Evolutionary conservation across 2,113 vertebrate genomes (phyloP), one percentile per base, ranked within the genome.

Genomic region (Elephantulus edwardii): DNA sequence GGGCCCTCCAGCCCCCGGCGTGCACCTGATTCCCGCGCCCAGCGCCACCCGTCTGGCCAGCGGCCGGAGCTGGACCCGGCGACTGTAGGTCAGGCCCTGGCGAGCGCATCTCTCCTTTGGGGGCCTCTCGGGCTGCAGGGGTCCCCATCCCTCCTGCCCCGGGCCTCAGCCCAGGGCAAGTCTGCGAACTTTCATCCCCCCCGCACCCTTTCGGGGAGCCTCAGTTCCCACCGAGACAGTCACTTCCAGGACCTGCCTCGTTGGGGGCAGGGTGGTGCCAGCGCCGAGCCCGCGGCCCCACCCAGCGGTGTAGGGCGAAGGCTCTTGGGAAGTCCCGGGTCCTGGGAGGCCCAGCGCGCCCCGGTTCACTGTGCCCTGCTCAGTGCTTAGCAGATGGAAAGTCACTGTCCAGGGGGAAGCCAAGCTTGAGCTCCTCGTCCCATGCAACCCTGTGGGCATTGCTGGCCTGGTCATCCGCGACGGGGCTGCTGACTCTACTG

Each of bases 341-440:
- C 70, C 52, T 22, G 75, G 87, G 92, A 81, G 75, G 62, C 83
- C 76, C 76, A 4, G 60, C 68, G 4, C 81, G 93, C 86, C 54
- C 81, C 17, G 58, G 72, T 79, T 92, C 91, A 66, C 66, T 87
- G 95, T 70, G 17, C 78, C 42, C 58, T 87, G 74, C 85, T 80
- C 64, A 83, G 58, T 70, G 78, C 92, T 88, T n/a, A 44, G 84
- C 88, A 87, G 92, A 94, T 96, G 79, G 86, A 74, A 2, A 92
- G 83, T 95, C 96, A 88, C 88, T 91, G 70, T 88, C 92, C 38
- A 94, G 83, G 38, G 70, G 89, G 85, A 94, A 94, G 30, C 26
- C 4, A 88, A 79, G 46, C 70, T 56, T 93, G 89, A 87, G 93
- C 91, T 95, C 95, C 95, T 95, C 97, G 93, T 95, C 82, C n/a